phyloP scores from a whole-genome alignment of 1,140 invertebrate species.

The Dinoponera quadriceps region DNA sequence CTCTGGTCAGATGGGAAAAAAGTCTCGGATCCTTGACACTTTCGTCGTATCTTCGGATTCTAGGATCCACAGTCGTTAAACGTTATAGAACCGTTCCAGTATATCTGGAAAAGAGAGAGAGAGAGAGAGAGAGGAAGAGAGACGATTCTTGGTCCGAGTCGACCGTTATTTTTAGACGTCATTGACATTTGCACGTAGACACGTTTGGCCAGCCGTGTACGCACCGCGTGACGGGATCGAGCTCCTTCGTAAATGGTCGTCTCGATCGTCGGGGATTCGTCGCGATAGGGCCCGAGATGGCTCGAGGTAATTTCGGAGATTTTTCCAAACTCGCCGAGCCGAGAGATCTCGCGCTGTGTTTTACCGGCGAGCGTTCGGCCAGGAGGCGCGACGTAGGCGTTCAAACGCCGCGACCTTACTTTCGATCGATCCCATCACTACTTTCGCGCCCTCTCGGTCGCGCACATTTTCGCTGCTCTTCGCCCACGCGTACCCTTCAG shows the following conservation, averaged over 20 bases:
- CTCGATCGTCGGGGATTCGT: not conserved
- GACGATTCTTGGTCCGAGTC: constrained; percentile 26
- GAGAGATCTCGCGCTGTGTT: not conserved
- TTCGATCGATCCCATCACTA: constrained; percentile 34
- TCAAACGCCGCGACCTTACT: not conserved
- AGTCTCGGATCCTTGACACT: constrained; percentile 10
- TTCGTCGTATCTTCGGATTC: constrained; percentile 11
- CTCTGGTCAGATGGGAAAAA: not conserved
- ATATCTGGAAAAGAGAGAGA: constrained; percentile 56
- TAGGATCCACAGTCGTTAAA: constrained; percentile 42
- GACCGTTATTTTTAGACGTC: constrained; percentile 76
- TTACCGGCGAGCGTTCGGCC: not conserved
- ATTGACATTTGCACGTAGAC: constrained; percentile 78
- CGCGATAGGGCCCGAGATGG: not conserved
- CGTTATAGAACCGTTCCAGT: constrained; percentile 51
- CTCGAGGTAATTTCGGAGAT: not conserved
- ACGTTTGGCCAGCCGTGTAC: constrained; percentile 40
- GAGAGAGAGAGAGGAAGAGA: not conserved
- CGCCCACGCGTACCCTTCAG: constrained; percentile 76
- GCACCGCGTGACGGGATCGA: constrained; percentile 38
- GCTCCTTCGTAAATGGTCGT: constrained; percentile 9
- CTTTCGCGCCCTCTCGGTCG: constrained; percentile 32
- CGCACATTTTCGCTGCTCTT: constrained; percentile 50
- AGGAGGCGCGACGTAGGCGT: not conserved
- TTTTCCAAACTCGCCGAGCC: not conserved